Percentiles rank a stretch among this genome's conserved stretches.
Evolutionary conservation across 2,113 vertebrate species (phyloP).

Genomic region (Isurus oxyrinchus): DNA sequence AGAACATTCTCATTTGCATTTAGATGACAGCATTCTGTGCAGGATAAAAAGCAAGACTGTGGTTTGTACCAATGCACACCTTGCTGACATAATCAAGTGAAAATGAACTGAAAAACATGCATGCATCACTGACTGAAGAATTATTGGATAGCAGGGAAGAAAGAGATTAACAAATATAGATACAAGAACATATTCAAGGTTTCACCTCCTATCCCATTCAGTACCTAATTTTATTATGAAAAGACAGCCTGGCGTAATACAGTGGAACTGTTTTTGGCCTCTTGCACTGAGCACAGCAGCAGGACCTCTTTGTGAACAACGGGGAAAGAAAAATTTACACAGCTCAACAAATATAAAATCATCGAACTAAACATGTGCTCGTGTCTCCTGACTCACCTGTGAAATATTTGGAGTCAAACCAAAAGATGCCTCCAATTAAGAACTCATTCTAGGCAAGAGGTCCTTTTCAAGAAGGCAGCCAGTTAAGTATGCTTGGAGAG

Average conservation of each 20-base stretch:
- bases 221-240: neutral
- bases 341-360: neutral
- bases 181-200: neutral
- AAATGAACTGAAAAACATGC: neutral
- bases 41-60: neutral
- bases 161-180: neutral
- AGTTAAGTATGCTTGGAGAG: neutral
- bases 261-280: neutral
- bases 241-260: neutral
- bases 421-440: neutral
- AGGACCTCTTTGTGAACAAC: neutral
- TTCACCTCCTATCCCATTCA: neutral
- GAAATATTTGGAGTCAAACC: neutral
- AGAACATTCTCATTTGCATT: slow-evolving; percentile 29
- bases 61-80: neutral
- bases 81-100: slow-evolving; percentile 31
- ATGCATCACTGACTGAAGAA: slow-evolving; percentile 16
- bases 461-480: neutral
- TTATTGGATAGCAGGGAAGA: neutral
- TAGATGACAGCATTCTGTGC: slow-evolving; percentile 8
- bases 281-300: neutral
- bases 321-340: neutral
- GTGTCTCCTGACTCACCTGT: too few species aligned
- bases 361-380: neutral
- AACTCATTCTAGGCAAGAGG: too few species aligned